These are phyloP conservation scores for Amblyopsis rosae DNA, from an alignment of 2,113 vertebrate genomes.

Conservation along the genomic window DNA sequence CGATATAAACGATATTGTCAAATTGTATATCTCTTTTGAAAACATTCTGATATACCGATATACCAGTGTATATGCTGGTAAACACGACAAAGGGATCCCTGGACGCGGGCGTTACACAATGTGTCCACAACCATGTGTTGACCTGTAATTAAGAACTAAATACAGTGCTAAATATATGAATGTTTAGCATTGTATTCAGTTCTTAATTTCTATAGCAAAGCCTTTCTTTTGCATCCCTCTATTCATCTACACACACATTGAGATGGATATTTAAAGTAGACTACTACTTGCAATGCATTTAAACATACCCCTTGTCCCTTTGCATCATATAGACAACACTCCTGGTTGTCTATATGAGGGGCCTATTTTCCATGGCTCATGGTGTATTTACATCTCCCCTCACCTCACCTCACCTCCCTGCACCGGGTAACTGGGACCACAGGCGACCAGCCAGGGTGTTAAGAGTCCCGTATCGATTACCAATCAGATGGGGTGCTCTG, in stretches of 20 bases:
- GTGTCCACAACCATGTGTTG: no score
- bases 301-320: neutral
- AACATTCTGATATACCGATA: no score
- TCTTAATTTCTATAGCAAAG: neutral
- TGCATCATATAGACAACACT: neutral
- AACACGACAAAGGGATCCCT: no score
- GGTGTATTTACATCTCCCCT: slow-evolving; percentile 11
- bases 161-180: no score
- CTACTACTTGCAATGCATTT: neutral
- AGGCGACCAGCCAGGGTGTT: slow-evolving; percentile 23
- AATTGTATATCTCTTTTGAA: no score
- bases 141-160: no score
- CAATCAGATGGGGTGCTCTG: slow-evolving; percentile 29
- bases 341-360: slow-evolving; percentile 5
- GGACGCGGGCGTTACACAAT: no score
- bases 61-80: no score
- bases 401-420: slow-evolving; percentile 10
- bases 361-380: slow-evolving; percentile 10
- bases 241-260: neutral
- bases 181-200: neutral
- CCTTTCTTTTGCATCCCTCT: neutral
- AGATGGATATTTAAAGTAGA: neutral
- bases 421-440: slow-evolving; percentile 4
- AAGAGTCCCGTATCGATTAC: slow-evolving; percentile 38
- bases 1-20: no score